Evolutionary conservation across 2,113 vertebrate genomes (phyloP), one percentile per base, ranked within the genome.

Genomic region (Ahaetulla prasina): DNA sequence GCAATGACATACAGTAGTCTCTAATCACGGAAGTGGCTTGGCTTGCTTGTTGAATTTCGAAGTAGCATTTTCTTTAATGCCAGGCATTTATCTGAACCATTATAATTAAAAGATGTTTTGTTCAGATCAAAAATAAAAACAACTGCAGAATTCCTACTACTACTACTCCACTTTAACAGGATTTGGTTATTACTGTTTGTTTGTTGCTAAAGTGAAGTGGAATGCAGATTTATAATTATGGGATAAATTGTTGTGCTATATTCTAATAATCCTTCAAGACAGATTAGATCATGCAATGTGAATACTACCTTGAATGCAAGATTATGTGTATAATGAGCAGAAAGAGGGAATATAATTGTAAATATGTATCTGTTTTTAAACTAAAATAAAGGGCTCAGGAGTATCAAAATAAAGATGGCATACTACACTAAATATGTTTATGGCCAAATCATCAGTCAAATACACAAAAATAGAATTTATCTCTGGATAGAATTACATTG

Each of bases 251-350:
- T 18, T 50, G 49, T 16, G 23, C 14, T 50, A 87, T 50, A n/a
- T 50, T 30, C 4, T 43, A 94, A 3, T 55, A 94, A 92, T 87
- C 84, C 80, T 88, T 43, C 93, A 95, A 94, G 89, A 27, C 54
- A 94, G 85, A 2, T 6, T 85, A 91, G 92, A 92, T 23, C 8
- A 91, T 94, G 87, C 54, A 90, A n/a, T 91, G 91, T n/a, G 8
- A 60, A 16, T 53, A 27, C 23, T 47, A 16, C 30, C 63, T 25
- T 50, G 14, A 53, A 90, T 93, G 5, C 45, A 92, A 89, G 9
- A 85, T 25, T 30, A 94, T 92, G 89, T 39, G 27, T 89, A 54
- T 2, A 89, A 89, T 27, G 8, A 80, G 35, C 16, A 80, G 35
- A 80, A 80, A 80, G 8, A 39, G 18, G 35, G 35, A 39, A 80